Base-by-base conservation (phyloP, 2,888 invertebrate species). In the Yponomeuta evonymella region DNA sequence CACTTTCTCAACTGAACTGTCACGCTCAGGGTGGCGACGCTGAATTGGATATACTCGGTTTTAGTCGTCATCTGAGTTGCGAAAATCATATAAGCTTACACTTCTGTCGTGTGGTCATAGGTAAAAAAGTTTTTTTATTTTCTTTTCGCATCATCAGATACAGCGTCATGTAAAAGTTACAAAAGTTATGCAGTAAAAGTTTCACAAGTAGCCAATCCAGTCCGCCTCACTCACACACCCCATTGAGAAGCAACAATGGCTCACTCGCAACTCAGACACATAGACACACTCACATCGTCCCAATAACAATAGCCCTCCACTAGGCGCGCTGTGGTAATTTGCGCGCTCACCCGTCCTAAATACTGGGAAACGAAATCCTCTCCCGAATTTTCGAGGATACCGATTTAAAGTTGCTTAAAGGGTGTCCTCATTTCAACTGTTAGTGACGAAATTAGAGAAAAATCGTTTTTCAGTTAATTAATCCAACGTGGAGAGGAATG, bases 291-390 rank as follows among this genome's bases (percentile, higher is more conserved):
- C 51, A 15, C 51, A 58, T 58, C 51, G 51, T 15, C 51, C 15
- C 51, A 58, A 58, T 58, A 58, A 58, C 51, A 58, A 58, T 58
- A 58, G 51, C 51, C 51, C 51, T 58, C 51, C 51, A 12, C 15
- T 58, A 58, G 51, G 51, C 51, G 51, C 51, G 15, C 51, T 58
- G 43, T 58, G 51, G 51, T 58, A 58, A 58, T 58, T 58, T 58
- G 51, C 51, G 51, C 51, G 51, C 51, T 58, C 51, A 15, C 51
- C 51, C 51, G 51, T 15, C 51, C 15, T 58, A 58, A 58, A 58
- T 58, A 15, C 51, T 58, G 51, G 43, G 51, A 58, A 58, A 58
- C 51, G 51, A 58, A 58, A 58, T 58, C 51, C 51, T 9, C 51
- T 58, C 51, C 51, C 51, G 51, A 58, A 58, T 58, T 58, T 58